Percentiles rank a stretch among this genome's conserved stretches.
Conservation (phyloP, 1,140 invertebrate species). For the Olivierus martensii region DNA sequence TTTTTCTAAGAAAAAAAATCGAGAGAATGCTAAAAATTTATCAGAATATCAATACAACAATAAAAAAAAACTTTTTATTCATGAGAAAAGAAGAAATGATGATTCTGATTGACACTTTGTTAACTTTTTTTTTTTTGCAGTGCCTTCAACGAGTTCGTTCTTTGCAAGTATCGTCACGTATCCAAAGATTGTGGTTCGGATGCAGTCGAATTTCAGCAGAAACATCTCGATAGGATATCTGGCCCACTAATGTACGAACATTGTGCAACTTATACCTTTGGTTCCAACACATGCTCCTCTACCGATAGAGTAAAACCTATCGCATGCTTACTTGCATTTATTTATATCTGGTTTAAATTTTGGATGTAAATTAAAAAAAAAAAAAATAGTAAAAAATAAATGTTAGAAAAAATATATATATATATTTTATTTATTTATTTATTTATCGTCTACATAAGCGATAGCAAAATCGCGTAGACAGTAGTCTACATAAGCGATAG, state of each 20-base stretch:
- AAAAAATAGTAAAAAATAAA: too few species aligned
- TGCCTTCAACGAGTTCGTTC: conserved; percentile 18
- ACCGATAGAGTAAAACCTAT: not conserved
- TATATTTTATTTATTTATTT: too few species aligned
- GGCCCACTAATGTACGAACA: conserved; percentile 18
- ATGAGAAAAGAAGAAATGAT: too few species aligned
- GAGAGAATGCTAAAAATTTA: not conserved
- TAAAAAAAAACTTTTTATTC: not conserved
- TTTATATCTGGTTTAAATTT: too few species aligned
- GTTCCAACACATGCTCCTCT: conserved; percentile 7
- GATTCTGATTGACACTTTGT: not conserved
- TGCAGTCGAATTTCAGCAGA: conserved; percentile 11
- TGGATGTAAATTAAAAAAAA: too few species aligned
- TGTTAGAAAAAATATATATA: too few species aligned
- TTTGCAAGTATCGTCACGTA: conserved; percentile 15
- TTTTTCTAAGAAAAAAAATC: too few species aligned
- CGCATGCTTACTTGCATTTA: too few species aligned
- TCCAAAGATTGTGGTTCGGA: conserved; percentile 13
- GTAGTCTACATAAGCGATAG: too few species aligned
- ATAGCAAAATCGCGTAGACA: too few species aligned
- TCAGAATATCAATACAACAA: not conserved
- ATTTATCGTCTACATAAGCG: too few species aligned
- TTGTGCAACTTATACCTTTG: conserved; percentile 17
- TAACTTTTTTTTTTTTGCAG: conserved; percentile 5
- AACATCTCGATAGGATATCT: conserved; percentile 17